Evolutionary conservation across 2,888 invertebrate species (phyloP), one percentile per base, ranked within the genome.

Genomic region (Drosophila cognata): DNA sequence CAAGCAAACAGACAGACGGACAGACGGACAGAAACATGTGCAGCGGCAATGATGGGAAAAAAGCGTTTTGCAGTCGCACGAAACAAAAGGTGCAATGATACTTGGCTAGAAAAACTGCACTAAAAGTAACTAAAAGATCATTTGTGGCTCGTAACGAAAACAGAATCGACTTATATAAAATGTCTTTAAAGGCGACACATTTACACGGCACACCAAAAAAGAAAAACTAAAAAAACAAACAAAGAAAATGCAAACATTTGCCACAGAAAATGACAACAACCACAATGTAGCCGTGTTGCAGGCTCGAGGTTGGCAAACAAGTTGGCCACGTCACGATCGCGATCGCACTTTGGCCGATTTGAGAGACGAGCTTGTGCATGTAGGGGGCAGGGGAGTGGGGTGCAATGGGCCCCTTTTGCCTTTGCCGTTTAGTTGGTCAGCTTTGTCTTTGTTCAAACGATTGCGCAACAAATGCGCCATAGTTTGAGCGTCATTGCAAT

Each of bases 251-350:
- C 87, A 84, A 83, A 87, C 85, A 76, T 71, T 76, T 76, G 66
- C 51, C 52, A 67, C 56, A 67, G 64, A 57, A 57, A 43, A 18
- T 65, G 59, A 53, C 55, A 71, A 60, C 60, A 61, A 57, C 46
- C 71, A 50, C 48, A 65, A 64, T 57, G 70, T 16, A 50, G 70
- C 55, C 43, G 16, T 31, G 51, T 41, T 36, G 36, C 60, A 61
- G 55, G 33, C 56, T 68, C 50, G 55, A 58, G 75, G 75, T 70
- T 69, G 57, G 71, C 71, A 88, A 89, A 83, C 88, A 86, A 90
- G 84, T 89, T 90, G 81, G 89, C 91, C 90, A 81, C 91, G 91
- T 88, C 91, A 88, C 88, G 88, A 90, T 87, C 90, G 89, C 82
- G 88, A 90, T 87, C 90, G 84, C 88, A 90, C 88, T 89, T 89